These are phyloP conservation scores for Stenotaenia linearis DNA, from an alignment of 2,888 invertebrate genomes.

Conservation along the genomic window DNA sequence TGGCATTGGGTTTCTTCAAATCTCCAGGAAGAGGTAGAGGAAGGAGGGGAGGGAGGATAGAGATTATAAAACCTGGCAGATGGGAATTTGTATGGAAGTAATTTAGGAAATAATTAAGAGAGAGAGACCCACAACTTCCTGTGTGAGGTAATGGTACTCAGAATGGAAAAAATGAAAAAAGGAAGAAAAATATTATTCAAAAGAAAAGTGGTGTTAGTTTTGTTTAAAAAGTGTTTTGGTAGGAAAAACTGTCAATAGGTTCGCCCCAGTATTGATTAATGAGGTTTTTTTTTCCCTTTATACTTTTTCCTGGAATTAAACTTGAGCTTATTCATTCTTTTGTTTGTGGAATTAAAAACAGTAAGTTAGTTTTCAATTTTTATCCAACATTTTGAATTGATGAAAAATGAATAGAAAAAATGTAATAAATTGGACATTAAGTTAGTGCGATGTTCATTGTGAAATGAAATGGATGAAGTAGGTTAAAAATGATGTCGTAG, in stretches of 20 bases:
- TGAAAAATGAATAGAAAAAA: neutral
- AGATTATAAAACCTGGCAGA: conserved; percentile 19
- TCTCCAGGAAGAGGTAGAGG: conserved; percentile 15
- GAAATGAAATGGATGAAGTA: neutral
- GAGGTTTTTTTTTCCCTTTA: neutral
- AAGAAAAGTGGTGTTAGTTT: neutral
- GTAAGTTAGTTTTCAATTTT: neutral
- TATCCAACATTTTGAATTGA: neutral
- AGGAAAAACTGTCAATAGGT: neutral
- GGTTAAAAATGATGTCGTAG: conserved; percentile 2
- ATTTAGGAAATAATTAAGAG: conserved; percentile 19
- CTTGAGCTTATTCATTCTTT: conserved; percentile 19
- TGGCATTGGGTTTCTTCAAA: conserved; percentile 2
- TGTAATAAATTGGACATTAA: neutral
- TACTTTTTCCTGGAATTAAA: neutral
- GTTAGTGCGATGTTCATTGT: neutral
- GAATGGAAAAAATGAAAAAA: neutral
- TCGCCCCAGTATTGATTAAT: neutral
- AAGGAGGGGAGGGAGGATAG: neutral
- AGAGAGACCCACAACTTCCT: conserved; percentile 17
- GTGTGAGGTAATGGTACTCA: neutral
- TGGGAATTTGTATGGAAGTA: conserved; percentile 19
- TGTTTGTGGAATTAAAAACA: neutral
- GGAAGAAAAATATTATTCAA: neutral
- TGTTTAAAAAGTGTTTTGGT: neutral